Evolutionary conservation across 2,113 vertebrate species (phyloP), one percentile per base, ranked within the genome.

Genomic region (Piprites chloris): DNA sequence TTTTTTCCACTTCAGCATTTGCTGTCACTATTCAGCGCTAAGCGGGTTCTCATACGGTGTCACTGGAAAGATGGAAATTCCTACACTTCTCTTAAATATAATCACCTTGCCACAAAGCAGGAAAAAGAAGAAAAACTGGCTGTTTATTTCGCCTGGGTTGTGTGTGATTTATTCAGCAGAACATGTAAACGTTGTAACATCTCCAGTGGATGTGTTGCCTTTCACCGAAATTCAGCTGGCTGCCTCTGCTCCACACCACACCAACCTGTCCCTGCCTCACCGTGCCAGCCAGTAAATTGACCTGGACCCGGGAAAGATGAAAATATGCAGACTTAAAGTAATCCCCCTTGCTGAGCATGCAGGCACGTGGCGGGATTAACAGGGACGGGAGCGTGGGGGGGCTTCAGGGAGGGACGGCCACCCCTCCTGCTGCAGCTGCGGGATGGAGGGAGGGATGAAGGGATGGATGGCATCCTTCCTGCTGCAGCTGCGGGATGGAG

Each of bases 1-100:
- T 92, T 97, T 97, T 97, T 97, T 96, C 88, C 32, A 66, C 79
- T 97, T 98, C 84, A 95, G 96, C 87, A 93, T 94, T 96, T 97
- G 92, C 96, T 97, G 95, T 97, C 95, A 95, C 90, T 88, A 68
- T 73, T 89, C 84, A 96, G 63, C 46, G 76, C 87, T 87, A 90
- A 92, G 91, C 88, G 10, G 79, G 88, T 96, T 96, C 92, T 97
- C 94, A 76, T 83, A 80, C 26, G 74, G 78, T 94, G 80, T 95
- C 87, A 96, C 78, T 47, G 71, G 89, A 89, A 96, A 87, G 90
- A 93, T 82, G 87, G 89, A 97, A 96, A 96, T 92, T 95, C 92
- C 91, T 89, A 66, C 59, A 42, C 39, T 81, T 93, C 91, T 88
- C 95, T 97, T 87, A 68, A 80, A 87, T 89, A 84, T 84, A 86